Base-by-base conservation (phyloP, 2,797 vertebrate genomes). In the Lutjanus argentimaculatus region DNA sequence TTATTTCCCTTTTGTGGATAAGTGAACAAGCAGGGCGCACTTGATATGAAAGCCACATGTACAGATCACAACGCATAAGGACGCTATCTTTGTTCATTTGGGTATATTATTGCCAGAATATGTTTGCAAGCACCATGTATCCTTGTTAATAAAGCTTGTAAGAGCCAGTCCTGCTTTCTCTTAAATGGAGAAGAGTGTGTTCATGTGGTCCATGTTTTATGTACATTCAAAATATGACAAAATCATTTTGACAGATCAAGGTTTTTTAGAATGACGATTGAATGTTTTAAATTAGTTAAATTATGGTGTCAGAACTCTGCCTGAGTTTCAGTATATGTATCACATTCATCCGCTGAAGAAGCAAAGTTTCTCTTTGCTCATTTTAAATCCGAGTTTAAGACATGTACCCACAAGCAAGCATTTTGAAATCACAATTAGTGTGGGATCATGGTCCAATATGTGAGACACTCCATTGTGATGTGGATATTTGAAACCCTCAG, bases 1-100 rank as follows among this genome's bases (percentile, higher is more conserved):
- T 21, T 1, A 40, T 53, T 57, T 75, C 22, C 30, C 64, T 58
- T 77, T 73, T 61, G 36, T 30, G 42, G 61, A 40, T 30, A 72
- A 43, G 17, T 21, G 2, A 67, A 62, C 19, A 2, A 57, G 48
- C 19, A 13, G 51, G 15, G 7, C 16, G 30, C 43, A 11, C 15
- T 25, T 43, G 6, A 49, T 12, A 40, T 40, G 1, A 74, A 48
- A 57, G 13, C 40, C 19, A 58, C 10, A 71, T 19, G 9, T 16
- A 17, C n/a, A 43, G 52, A 57, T n/a, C 36, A 59, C 21, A 30
- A 45, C 12, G 42, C 74, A 55, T 16, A 46, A 69, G 19, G 59
- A 22, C 36, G n/a, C 21, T 7, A 17, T 40, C 40, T 36, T 46
- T 61, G 40, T 43, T 19, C 1, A 6, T 12, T 15, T 52, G 30